Percentiles rank a stretch among this genome's conserved stretches.
Conservation (phyloP, 2,888 invertebrate genomes). For the Hemicrepidius hirtus region DNA sequence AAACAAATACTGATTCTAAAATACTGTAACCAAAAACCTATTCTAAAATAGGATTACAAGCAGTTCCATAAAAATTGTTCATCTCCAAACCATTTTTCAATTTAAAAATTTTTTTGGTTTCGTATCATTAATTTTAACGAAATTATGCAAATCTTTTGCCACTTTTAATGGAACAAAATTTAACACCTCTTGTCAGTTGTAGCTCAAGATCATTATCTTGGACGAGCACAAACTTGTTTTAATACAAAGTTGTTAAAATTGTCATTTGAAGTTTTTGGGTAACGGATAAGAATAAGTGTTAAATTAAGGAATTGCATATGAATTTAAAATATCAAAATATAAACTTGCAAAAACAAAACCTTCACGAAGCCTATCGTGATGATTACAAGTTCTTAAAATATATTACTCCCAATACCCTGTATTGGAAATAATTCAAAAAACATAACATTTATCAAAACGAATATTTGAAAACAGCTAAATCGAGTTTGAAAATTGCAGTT, state of each 20-base stretch:
- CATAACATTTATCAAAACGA: no score
- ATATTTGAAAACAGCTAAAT: no score
- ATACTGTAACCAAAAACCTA: no score
- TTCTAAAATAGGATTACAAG: not conserved
- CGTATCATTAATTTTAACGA: not conserved
- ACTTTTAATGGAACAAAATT: conserved; percentile 2
- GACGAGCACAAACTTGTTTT: not conserved
- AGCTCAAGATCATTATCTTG: conserved; percentile 19
- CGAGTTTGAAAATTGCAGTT: not conserved
- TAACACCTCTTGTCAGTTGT: conserved; percentile 12
- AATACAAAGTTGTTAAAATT: not conserved
- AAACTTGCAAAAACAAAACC: not conserved
- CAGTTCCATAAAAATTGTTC: no score
- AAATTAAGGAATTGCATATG: no score
- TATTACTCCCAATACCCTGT: no score
- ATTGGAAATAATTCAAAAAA: no score
- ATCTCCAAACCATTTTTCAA: no score
- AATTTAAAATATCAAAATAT: not conserved
- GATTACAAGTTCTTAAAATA: no score
- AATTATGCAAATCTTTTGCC: conserved; percentile 6
- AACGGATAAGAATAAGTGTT: no score
- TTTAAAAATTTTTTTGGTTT: not conserved
- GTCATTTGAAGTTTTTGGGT: not conserved
- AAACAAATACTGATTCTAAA: not conserved
- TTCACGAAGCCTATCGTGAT: no score